Percentiles rank a stretch among this genome's conserved stretches.
phyloP scores from a whole-genome alignment of 1,140 invertebrate genomes.

The Neocloeon triangulifer region DNA sequence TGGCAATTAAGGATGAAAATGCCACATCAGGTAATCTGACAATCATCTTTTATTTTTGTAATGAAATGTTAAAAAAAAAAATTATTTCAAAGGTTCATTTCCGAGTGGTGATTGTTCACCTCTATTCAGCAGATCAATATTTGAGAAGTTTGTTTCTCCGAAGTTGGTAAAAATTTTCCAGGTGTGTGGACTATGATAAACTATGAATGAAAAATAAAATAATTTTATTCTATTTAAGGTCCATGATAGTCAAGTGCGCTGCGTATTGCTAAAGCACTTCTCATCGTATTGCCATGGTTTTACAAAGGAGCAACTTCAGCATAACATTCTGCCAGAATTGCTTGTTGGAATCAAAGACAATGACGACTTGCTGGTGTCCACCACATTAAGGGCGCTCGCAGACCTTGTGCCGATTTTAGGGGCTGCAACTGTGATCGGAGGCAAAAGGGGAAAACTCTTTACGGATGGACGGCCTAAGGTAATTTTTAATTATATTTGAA shows the following conservation, averaged over 20 bases:
- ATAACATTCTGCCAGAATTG: conserved; percentile 49
- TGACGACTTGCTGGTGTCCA: conserved; percentile 52
- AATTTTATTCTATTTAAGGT: too few relatives aligned
- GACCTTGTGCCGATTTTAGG: conserved; percentile 63
- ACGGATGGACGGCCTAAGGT: conserved; percentile 52
- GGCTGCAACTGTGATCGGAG: conserved; percentile 53
- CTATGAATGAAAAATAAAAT: too few relatives aligned
- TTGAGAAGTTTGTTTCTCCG: too few relatives aligned
- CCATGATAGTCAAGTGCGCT: conserved; percentile 48
- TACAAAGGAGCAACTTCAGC: conserved; percentile 39
- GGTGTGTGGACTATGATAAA: too few relatives aligned
- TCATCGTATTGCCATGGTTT: conserved; percentile 42
- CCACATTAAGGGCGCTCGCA: conserved; percentile 51
- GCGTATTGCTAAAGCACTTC: conserved; percentile 46
- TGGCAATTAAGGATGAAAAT: too few relatives aligned
- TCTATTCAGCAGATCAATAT: too few relatives aligned
- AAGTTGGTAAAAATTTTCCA: too few relatives aligned
- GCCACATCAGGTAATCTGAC: conserved; percentile 32
- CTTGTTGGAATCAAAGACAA: conserved; percentile 61
- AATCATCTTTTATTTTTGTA: too few relatives aligned
- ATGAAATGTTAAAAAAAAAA: too few relatives aligned
- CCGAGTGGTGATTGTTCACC: too few relatives aligned
- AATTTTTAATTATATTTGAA: too few relatives aligned
- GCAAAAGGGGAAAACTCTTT: conserved; percentile 53
- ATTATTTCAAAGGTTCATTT: too few relatives aligned